Evolutionary conservation across 2,888 invertebrate genomes (phyloP).

Genomic region (Cataglyphis cursor): DNA sequence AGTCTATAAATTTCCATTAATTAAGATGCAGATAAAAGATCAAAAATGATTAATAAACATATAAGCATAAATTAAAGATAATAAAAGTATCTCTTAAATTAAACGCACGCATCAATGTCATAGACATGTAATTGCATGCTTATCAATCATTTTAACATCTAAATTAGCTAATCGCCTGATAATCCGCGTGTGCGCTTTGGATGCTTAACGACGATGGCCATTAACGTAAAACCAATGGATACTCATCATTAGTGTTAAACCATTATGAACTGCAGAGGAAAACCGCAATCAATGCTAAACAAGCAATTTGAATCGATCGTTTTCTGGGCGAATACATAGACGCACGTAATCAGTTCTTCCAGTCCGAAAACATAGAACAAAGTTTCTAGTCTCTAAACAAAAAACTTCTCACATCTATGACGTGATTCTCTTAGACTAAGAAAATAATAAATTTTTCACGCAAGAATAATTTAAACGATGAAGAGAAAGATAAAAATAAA

Average conservation of each 20-base stretch:
- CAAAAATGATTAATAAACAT: neutral
- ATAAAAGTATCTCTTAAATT: neutral
- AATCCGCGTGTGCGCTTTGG: constrained; percentile 30
- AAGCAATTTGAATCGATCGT: constrained; percentile 60
- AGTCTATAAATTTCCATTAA: neutral
- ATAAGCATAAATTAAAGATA: neutral
- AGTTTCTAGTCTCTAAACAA: neutral
- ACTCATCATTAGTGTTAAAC: constrained; percentile 59
- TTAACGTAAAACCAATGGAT: constrained; percentile 64
- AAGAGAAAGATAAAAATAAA: neutral
- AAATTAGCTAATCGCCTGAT: constrained; percentile 44
- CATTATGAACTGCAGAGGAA: constrained; percentile 54
- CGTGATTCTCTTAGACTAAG: neutral
- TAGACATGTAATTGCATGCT: neutral
- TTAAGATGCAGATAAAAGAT: neutral
- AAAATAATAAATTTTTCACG: neutral
- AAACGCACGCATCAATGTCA: neutral
- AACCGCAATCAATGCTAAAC: constrained; percentile 66
- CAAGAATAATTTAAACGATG: neutral
- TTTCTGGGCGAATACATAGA: constrained; percentile 35
- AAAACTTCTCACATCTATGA: neutral
- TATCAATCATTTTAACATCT: constrained; percentile 20
- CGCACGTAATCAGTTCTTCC: neutral
- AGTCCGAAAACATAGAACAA: neutral
- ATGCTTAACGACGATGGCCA: constrained; percentile 56